phyloP scores from a whole-genome alignment of 2,797 vertebrate genomes.

The Thaleichthys pacificus region DNA sequence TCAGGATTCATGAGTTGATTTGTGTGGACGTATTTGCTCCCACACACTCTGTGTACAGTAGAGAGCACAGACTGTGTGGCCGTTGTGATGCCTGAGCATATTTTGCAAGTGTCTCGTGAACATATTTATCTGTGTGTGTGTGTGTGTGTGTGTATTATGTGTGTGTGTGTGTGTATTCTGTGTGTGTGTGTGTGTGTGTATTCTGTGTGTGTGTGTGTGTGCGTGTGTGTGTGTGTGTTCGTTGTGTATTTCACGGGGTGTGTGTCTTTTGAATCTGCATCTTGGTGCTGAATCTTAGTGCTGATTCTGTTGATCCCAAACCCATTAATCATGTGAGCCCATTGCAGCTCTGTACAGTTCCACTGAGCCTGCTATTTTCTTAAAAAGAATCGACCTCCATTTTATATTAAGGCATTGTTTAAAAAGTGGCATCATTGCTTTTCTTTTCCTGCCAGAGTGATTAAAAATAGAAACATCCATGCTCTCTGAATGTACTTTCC shows the following conservation, averaged over 20 bases:
- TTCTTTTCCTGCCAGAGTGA: conserved; percentile 69
- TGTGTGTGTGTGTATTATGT: conserved; percentile 16
- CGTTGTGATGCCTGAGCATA: no score
- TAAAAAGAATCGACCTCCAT: conserved; percentile 25
- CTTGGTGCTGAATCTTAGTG: background rate
- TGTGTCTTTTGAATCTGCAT: conserved; percentile 11
- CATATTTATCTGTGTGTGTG: conserved; percentile 3
- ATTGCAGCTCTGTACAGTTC: conserved; percentile 7
- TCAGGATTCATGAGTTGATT: no score
- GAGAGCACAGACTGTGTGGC: no score
- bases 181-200: conserved; percentile 23
- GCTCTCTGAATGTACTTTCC: conserved; percentile 73
- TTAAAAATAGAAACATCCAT: conserved; percentile 78
- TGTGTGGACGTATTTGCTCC: no score
- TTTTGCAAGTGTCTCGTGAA: conserved; percentile 14
- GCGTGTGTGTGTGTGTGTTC: conserved; percentile 8
- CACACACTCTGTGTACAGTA: no score
- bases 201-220: conserved; percentile 9
- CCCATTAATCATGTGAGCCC: conserved; percentile 20
- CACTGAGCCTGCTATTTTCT: conserved; percentile 21
- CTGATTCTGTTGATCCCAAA: conserved; percentile 15
- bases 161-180: conserved; percentile 20
- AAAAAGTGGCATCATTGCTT: conserved; percentile 64
- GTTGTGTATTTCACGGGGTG: conserved; percentile 37
- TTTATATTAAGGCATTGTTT: conserved; percentile 64